These are phyloP conservation scores for Lasiurus cinereus DNA, from an alignment of 2,113 vertebrate genomes.

Conservation along the genomic window DNA sequence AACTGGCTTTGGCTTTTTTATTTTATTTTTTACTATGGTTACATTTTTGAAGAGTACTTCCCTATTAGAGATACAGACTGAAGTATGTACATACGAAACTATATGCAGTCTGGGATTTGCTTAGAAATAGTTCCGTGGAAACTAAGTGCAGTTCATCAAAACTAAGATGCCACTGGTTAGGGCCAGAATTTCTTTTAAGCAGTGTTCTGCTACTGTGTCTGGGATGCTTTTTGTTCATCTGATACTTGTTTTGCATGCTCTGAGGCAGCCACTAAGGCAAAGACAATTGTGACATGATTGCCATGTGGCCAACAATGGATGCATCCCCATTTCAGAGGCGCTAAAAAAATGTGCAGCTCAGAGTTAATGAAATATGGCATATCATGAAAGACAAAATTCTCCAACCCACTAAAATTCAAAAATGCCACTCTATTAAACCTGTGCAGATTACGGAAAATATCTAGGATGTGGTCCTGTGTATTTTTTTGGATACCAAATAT, in stretches of 20 bases:
- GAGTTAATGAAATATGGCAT: neutral
- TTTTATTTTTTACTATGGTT: too few species aligned
- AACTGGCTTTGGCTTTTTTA: too few species aligned
- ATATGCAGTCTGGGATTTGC: neutral
- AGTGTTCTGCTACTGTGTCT: neutral
- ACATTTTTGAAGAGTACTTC: neutral
- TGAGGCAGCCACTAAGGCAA: neutral
- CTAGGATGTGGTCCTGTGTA: neutral
- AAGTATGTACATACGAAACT: neutral
- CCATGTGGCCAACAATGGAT: neutral
- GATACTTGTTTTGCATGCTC: neutral
- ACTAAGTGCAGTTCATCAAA: neutral
- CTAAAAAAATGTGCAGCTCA: neutral
- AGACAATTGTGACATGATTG: neutral
- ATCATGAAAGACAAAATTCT: neutral
- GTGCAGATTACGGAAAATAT: neutral
- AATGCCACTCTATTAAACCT: neutral
- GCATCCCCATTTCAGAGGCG: neutral
- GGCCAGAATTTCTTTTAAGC: neutral
- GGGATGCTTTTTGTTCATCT: neutral
- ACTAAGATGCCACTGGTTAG: neutral
- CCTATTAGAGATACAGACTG: neutral
- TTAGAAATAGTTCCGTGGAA: constrained; percentile 6
- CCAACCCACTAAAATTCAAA: neutral
- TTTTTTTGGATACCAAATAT: neutral